Conservation (phyloP, 2,888 invertebrate species). For the Allacma fusca region DNA sequence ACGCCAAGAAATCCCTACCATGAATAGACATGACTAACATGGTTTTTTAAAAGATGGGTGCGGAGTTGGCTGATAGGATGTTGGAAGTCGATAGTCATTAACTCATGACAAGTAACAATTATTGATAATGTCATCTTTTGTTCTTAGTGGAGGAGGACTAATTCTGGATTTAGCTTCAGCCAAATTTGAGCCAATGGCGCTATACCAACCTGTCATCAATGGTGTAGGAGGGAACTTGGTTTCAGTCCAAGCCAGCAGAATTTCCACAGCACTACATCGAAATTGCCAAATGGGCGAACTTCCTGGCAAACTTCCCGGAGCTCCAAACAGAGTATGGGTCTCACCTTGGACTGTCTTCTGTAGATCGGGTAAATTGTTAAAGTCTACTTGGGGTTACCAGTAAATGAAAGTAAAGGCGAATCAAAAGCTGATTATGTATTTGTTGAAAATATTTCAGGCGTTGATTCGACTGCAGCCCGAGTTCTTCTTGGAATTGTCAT, state of each 20-base stretch:
- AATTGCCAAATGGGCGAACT: constrained; percentile 72
- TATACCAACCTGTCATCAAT: constrained; percentile 84
- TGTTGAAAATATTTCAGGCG: constrained; percentile 47
- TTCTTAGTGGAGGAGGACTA: constrained; percentile 73
- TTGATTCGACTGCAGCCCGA: constrained; percentile 65
- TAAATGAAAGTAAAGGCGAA: no score
- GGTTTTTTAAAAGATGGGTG: no score
- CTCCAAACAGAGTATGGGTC: constrained; percentile 59
- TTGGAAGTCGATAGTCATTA: background rate
- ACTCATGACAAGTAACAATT: background rate
- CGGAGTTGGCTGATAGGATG: no score
- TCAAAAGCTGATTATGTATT: background rate
- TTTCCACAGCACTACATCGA: constrained; percentile 77
- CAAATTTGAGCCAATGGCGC: constrained; percentile 75
- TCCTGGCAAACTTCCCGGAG: constrained; percentile 63
- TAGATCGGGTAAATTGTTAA: constrained; percentile 50
- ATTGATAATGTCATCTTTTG: background rate
- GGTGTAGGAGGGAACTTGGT: constrained; percentile 83
- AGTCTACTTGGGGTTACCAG: no score
- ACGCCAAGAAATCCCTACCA: no score
- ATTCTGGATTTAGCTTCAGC: constrained; percentile 77
- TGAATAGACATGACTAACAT: no score
- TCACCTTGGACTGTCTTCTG: constrained; percentile 62
- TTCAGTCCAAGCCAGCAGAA: constrained; percentile 78
- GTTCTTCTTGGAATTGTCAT: constrained; percentile 63